Evolutionary conservation across 2,888 invertebrate species (phyloP), one percentile per base, ranked within the genome.

Genomic region (Notocelia uddmanniana): DNA sequence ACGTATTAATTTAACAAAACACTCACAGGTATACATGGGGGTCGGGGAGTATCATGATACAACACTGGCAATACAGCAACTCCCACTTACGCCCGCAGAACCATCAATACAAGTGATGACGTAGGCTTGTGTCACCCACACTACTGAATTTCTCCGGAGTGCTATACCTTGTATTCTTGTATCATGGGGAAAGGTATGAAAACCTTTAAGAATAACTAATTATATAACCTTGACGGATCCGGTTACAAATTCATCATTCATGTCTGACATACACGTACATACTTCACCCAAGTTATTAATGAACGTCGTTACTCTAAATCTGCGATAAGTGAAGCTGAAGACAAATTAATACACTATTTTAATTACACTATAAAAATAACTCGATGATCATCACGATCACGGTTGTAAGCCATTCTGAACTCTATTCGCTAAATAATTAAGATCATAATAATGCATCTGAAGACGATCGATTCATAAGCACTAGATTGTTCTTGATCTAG

Each of bases 281-380:
- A 34, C 18, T 59, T 23, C 41, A 59, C n/a, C 23, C 26, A 52
- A 45, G 31, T 48, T 63, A 64, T 66, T 26, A 52, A 37, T 37
- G 19, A 52, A 26, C n/a, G 13, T 50, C 58, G 13, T 64, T 41
- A 50, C 18, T 50, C n/a, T 26, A 41, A 37, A 66, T 26, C 52
- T 41, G 31, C 50, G 9, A 15, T 64, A 19, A 69, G 64, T 69
- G 54, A 57, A 48, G 62, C 31, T 31, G 11, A 68, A 23, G 48
- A 69, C 57, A 48, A 63, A 70, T 69, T 70, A 52, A 34, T 37
- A 64, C 57, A 13, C 31, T n/a, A 8, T 54, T 52, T 37, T 64
- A 64, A 54, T 64, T 64, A 23, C 52, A 11, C 64, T 3, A 64
- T 64, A 54, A 52, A 64, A 64, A 54, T 64, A 37, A 21, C 64